Evolutionary conservation across 2,113 vertebrate species (phyloP), one percentile per base, ranked within the genome.

Genomic region (Pterophyllum scalare): DNA sequence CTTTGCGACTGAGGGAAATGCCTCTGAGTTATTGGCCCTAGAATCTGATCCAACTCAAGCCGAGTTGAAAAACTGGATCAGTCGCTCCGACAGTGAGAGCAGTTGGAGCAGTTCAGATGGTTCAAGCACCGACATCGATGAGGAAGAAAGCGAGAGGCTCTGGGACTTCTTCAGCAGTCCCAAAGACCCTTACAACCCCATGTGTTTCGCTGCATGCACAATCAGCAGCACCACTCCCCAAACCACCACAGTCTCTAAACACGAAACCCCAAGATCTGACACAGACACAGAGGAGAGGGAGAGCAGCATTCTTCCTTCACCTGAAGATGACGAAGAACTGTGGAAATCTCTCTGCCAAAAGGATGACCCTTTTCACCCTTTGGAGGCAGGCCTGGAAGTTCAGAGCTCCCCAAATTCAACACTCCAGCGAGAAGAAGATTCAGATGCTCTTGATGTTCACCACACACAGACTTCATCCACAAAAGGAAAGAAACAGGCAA

Each of bases 341-440:
- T 96, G 96, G 96, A 90, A 87, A 13, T 92, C 90, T 20, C 93
- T 96, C 20, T 77, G 85, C 31, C 82, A 38, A 22, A 91, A 82
- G 7, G 58, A 93, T 2, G 95, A 96, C 90, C 94, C 95, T 0
- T 96, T 95, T 79, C 94, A 96, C 88, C 96, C 95, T 0, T 82
- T 96, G 33, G 95, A 91, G 86, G 95, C 94, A 57, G 86, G 87
- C 49, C 86, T n/a, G n/a, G n/a, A n/a, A n/a, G n/a, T 94, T 12
- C 89, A 87, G 60, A 94, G 85, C 77, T 83, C 89, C 43, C 5
- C 75, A 4, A 8, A 43, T 22, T 31, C 46, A 20, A 1, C 60
- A 6, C 24, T 7, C 22, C 72, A 38, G 52, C 52, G 20, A 22
- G 26, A 31, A 9, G 20, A 79, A 54, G 11, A 49, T 7, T 60